Conservation (phyloP, 2,888 invertebrate species). For the Sturmia bella region DNA sequence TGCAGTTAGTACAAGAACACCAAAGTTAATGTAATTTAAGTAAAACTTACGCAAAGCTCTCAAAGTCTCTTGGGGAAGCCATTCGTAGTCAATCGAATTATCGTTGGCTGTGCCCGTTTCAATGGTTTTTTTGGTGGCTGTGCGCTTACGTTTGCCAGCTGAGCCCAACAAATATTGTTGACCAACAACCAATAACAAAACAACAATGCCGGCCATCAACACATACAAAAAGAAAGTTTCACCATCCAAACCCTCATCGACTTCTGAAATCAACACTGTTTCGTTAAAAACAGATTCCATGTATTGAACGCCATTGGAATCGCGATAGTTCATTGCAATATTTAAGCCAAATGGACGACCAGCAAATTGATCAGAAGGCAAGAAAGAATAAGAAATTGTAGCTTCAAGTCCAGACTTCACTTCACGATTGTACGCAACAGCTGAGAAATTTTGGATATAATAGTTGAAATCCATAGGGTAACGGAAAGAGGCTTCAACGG, state of each 20-base stretch:
- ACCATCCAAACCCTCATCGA: slow-evolving; percentile 98
- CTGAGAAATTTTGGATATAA: slow-evolving; percentile 99
- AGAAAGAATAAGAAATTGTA: slow-evolving; percentile 96
- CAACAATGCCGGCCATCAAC: slow-evolving; percentile 94
- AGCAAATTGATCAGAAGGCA: slow-evolving; percentile 97
- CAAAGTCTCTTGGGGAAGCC: slow-evolving; percentile 96
- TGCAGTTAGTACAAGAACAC: not conserved
- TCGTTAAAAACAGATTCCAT: slow-evolving; percentile 98
- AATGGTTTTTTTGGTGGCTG: slow-evolving; percentile 85
- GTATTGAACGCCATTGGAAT: slow-evolving; percentile 85
- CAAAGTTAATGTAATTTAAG: not conserved
- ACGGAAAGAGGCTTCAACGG: slow-evolving; percentile 98
- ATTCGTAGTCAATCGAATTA: slow-evolving; percentile 97
- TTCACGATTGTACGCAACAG: slow-evolving; percentile 91
- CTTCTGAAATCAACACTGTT: slow-evolving; percentile 96
- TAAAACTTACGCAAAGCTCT: slow-evolving; percentile 89
- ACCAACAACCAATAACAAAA: slow-evolving; percentile 92
- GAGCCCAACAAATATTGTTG: slow-evolving; percentile 94
- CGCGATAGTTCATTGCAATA: slow-evolving; percentile 95
- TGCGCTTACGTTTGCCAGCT: slow-evolving; percentile 87
- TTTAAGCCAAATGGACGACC: slow-evolving; percentile 98
- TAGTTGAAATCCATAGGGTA: slow-evolving; percentile 99
- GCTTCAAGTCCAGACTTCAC: slow-evolving; percentile 96
- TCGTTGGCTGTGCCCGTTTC: slow-evolving; percentile 96
- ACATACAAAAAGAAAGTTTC: slow-evolving; percentile 99